Evolutionary conservation across 2,113 vertebrate genomes (phyloP), one percentile per base, ranked within the genome.

Genomic region (Echinops telfairi): DNA sequence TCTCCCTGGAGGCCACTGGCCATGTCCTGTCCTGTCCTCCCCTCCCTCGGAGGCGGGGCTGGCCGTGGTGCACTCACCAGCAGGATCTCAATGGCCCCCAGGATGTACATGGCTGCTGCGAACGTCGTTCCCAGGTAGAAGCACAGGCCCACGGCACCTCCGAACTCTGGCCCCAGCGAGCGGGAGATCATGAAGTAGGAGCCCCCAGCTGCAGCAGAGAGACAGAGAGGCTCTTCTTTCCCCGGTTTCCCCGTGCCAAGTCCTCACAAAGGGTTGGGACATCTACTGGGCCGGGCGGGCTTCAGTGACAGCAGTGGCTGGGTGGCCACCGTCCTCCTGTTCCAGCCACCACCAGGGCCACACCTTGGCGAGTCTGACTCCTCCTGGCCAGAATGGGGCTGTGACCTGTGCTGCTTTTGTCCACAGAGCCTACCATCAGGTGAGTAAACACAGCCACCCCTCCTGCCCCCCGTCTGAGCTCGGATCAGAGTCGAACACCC

Each of bases 141-240:
- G 94, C 99, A 99, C 29, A 99, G 98, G 1, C 99, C 99, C 79
- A 99, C 99, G 11, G 99, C 99, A 90, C 99, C 99, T 93, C 99
- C 99, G 97, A 99, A 99, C 97, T 99, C 99, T 15, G 99, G 99
- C 23, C 99, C 99, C 95, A 99, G 96, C 0, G 99, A 99, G 29
- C 99, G 99, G 1, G 99, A 99, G 89, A 99, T 99, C 99, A 99
- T 99, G 97, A 99, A 99, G 94, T 99, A 99, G 19, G 99, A 99
- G 77, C 99, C 99, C 80, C 99, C 99, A 97, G 99, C 99, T 99
- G 90, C 0, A 95, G 95, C 43, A 97, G 89, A 95, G 92, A 60
- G 20, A 29, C 5, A 53, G 47, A 53, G 47, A 53, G 33, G 29
- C 40, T 95, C 60, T 93, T 78, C 79, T 57, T 84, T 53, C 84